phyloP scores from a whole-genome alignment of 2,888 invertebrate genomes.

The Baccha elongata region DNA sequence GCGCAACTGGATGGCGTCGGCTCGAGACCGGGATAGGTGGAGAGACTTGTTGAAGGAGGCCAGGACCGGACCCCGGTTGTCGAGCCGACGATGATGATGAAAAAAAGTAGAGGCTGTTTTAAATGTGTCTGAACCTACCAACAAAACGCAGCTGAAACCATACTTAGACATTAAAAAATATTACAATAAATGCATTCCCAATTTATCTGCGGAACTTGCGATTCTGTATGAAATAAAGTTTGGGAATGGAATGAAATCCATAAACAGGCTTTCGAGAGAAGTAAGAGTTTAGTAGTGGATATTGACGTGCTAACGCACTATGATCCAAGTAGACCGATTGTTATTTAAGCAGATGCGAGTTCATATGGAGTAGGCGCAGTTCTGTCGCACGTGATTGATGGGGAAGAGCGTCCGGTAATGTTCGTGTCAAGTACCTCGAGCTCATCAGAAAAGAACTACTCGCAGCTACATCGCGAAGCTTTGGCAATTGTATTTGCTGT shows the following conservation, averaged over 20 bases:
- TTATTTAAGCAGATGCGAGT: conserved; percentile 47
- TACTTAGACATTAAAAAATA: conserved; percentile 61
- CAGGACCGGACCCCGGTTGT: too few species aligned
- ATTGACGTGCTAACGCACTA: conserved; percentile 32
- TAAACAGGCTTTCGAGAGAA: conserved; percentile 39
- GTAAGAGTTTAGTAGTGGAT: conserved; percentile 42
- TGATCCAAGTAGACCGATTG: conserved; percentile 43
- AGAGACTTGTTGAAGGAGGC: too few species aligned
- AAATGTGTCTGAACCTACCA: conserved; percentile 16
- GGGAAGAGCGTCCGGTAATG: conserved; percentile 53
- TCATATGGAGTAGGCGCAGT: conserved; percentile 42
- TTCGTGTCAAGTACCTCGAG: conserved; percentile 54
- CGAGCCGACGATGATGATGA: too few species aligned
- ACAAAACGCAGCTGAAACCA: conserved; percentile 56
- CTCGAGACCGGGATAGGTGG: too few species aligned
- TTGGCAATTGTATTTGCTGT: too few species aligned
- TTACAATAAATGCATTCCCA: conserved; percentile 63
- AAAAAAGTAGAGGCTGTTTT: conserved; percentile 33
- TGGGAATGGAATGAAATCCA: conserved; percentile 51
- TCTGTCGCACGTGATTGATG: conserved; percentile 52
- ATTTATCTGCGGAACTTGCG: conserved; percentile 44
- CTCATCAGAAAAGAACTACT: conserved; percentile 33
- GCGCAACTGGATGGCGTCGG: too few species aligned
- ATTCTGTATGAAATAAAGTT: conserved; percentile 37
- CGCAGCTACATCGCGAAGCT: too few species aligned